Base-by-base conservation (phyloP, 1,140 invertebrate species). In the Brachionus koreanus region DNA sequence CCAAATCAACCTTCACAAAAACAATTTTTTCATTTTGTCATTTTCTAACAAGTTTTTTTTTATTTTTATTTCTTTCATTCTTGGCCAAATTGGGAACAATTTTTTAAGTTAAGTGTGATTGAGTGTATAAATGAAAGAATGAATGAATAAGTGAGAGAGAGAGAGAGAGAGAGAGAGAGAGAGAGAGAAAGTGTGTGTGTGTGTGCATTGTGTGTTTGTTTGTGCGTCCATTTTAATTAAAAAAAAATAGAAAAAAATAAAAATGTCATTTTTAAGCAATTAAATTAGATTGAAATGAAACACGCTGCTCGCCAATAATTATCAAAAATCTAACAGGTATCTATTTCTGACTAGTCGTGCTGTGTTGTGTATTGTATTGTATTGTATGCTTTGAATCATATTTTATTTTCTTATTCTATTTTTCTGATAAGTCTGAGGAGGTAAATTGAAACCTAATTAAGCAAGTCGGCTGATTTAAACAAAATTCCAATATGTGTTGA, bases 401-500 rank as follows among this genome's bases (percentile, higher is more conserved):
- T 29, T 29, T 29, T 29, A 1, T 29, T 29, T 2, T 29, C 3
- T 29, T 29, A 29, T 46, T 46, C 5, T 46, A 2, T 1, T 46
- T 12, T 10, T 46, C 5, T 46, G 43, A 10, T 46, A n/a, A 46
- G 43, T 46, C 29, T 29, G 29, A n/a, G 43, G n/a, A 65, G 63
- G 63, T 65, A 65, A 65, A 65, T 65, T 65, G 63, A 65, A 37
- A 13, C 29, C 63, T 65, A 65, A 65, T 65, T 65, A 65, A 23
- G 7, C 19, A 23, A 52, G 16, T 57, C 19, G 19, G 7, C 19
- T 19, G 49, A 57, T 52, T 5, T 5, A 52, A 42, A 42, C 1
- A 29, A 29, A 29, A 13, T 13, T 7, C 7, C 19, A 19, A 57
- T 57, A n/a, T 12, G 33, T 65, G 25, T 33, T 65, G 25, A 65